Evolutionary conservation across 2,888 invertebrate genomes (phyloP).

Genomic region (Crematogaster levior): DNA sequence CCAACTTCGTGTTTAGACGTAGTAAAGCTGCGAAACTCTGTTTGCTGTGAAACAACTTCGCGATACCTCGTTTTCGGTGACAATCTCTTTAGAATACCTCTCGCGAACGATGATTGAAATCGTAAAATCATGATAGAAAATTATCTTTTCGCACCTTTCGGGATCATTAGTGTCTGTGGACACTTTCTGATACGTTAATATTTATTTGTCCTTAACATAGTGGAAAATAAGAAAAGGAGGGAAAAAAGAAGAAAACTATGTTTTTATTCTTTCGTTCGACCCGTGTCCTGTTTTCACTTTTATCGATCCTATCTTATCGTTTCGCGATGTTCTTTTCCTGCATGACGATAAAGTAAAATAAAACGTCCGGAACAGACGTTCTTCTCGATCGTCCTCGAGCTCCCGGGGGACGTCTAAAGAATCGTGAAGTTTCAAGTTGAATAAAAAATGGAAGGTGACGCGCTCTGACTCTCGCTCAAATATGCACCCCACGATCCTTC

Average conservation of each 20-base stretch:
- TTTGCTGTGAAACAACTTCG: slow-evolving; percentile 41
- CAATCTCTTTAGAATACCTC: slow-evolving; percentile 8
- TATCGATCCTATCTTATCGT: slow-evolving; percentile 34
- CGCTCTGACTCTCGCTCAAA: slow-evolving; percentile 69
- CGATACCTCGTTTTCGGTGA: slow-evolving; percentile 6
- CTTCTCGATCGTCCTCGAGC: slow-evolving; percentile 62
- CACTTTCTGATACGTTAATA: background rate
- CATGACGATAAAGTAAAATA: slow-evolving; percentile 70
- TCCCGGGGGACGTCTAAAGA: slow-evolving; percentile 68
- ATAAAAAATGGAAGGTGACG: slow-evolving; percentile 73
- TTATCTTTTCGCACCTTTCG: background rate
- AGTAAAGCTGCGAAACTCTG: slow-evolving; percentile 26
- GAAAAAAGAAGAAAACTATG: background rate
- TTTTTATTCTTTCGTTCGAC: slow-evolving; percentile 21
- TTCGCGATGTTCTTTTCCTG: slow-evolving; percentile 48
- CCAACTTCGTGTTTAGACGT: slow-evolving; percentile 35
- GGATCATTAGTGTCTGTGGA: background rate
- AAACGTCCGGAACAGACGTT: slow-evolving; percentile 63
- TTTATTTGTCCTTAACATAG: background rate
- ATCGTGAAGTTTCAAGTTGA: slow-evolving; percentile 73
- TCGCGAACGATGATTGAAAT: slow-evolving; percentile 6
- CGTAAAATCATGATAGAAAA: slow-evolving; percentile 29
- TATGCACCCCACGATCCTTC: slow-evolving; percentile 78
- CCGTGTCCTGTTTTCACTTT: slow-evolving; percentile 23
- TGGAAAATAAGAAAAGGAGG: background rate